Base-by-base conservation (phyloP, 2,797 vertebrate genomes). In the Intellagama lesueurii region DNA sequence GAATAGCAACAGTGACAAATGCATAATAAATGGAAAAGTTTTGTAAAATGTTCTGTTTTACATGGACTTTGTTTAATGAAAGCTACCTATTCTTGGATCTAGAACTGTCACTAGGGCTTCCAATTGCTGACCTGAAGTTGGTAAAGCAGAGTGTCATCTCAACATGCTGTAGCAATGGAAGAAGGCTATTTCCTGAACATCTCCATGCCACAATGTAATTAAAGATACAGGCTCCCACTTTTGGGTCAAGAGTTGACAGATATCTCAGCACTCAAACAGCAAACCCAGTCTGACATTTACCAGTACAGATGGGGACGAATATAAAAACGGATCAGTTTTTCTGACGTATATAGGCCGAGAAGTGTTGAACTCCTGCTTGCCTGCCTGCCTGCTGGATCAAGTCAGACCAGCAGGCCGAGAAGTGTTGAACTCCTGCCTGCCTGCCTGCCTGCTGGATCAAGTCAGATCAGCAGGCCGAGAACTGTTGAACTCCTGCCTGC, bases 141-240 rank as follows among this genome's bases (percentile, higher is more conserved):
- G 28, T 68, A 32, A 66, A 68, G 68, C 30, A 52, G 16, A 86
- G 6, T 8, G n/a, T 19, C 30, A 44, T 16, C n/a, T 66, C 75
- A 47, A n/a, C 19, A n/a, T 47, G 85, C 24, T 86, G 35, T 66
- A 30, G 49, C 26, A 60, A 60, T 19, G 52, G 35, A 24, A 66
- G 75, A 86, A 69, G 40, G 2, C 24, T 86, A 19, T 30, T 78
- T 69, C 60, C 64, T 32, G 30, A 86, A 56, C 30, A 49, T 49
- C 16, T 79, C 9, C 28, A n/a, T 32, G 64, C 44, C 22, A 69
- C 40, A 85, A 76, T 79, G 30, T 87, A 79, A 49, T 49, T 79
- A 87, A 87, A 69, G 76, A 79, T 66, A 52, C 64, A 79, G n/a
- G 44, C 69, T 78, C 22, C 8, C 52, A 35, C 75, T 66, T 86